A percentile compares a stretch with the other conserved stretches of the same genome.
Conservation (phyloP, 2,113 vertebrate species). For the Anser brachyrhynchus region DNA sequence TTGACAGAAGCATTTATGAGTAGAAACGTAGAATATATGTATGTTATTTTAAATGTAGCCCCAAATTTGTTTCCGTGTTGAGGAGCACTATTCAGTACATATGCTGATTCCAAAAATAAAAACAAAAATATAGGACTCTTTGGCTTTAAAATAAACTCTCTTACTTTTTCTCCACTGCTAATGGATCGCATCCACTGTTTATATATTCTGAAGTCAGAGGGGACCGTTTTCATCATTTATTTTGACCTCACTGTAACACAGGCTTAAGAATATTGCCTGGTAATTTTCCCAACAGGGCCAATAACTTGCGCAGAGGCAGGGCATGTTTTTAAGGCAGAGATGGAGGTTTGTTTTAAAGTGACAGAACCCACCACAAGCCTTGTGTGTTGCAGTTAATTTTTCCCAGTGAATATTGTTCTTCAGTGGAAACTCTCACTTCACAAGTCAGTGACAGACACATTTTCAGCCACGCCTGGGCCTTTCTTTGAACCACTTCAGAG, state of each 20-base stretch:
- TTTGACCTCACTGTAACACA: neutral
- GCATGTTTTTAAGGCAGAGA: neutral
- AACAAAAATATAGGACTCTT: neutral
- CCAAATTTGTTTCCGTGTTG: neutral
- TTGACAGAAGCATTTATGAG: neutral
- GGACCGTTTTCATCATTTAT: neutral
- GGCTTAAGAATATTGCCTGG: neutral
- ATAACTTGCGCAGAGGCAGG: neutral
- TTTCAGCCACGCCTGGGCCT: neutral
- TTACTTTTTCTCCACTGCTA: neutral
- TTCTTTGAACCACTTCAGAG: conserved; percentile 13
- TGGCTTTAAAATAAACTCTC: neutral
- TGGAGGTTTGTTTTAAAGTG: neutral
- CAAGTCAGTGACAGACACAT: neutral
- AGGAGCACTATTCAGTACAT: neutral
- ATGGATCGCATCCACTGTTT: neutral
- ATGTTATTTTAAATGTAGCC: neutral
- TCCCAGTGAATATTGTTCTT: neutral
- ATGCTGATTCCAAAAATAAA: neutral
- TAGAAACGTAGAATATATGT: neutral
- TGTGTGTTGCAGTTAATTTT: neutral
- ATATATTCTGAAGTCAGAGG: neutral
- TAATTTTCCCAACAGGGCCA: neutral
- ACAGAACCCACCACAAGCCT: neutral
- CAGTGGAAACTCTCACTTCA: neutral